Evolutionary conservation across 2,797 vertebrate species (phyloP).

Genomic region (Glossophaga mutica): DNA sequence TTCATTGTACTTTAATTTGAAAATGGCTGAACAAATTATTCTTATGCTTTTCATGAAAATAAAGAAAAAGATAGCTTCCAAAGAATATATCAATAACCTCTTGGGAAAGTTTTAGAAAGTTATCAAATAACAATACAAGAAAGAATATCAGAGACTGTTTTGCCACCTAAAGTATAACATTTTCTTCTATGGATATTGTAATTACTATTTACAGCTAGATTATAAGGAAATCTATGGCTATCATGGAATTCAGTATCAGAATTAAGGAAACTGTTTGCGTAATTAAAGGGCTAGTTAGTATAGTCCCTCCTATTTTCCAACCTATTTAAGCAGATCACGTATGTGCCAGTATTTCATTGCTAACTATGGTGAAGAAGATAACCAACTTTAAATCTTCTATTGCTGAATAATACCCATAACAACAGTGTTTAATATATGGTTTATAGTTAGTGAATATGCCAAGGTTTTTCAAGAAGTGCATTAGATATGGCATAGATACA

Average conservation of each 20-base stretch:
- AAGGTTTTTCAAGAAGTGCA: conserved; percentile 54
- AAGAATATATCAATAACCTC: conserved; percentile 40
- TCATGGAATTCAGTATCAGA: conserved; percentile 48
- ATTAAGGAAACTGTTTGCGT: conserved; percentile 60
- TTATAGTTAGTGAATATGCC: conserved; percentile 52
- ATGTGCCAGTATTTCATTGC: conserved; percentile 54
- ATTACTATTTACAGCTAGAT: conserved; percentile 70
- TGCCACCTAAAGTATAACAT: conserved; percentile 51
- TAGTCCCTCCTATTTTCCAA: conserved; percentile 69
- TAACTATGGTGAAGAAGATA: conserved; percentile 49
- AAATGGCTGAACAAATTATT: conserved; percentile 48
- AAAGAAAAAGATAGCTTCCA: conserved; percentile 10
- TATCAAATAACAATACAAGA: conserved; percentile 50
- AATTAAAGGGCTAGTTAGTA: conserved; percentile 65
- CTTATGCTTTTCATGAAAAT: conserved; percentile 1
- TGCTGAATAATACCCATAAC: conserved; percentile 58
- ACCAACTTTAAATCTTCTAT: conserved; percentile 65
- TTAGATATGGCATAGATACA: conserved; percentile 61
- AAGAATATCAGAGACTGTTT: conserved; percentile 56
- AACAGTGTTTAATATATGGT: conserved; percentile 56
- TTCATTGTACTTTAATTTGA: conserved; percentile 53
- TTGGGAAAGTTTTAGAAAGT: conserved; percentile 46
- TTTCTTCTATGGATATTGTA: conserved; percentile 61
- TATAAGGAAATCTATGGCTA: conserved; percentile 9
- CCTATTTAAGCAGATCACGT: conserved; percentile 61